phyloP scores from a whole-genome alignment of 2,888 invertebrate genomes.

The Thymelicus acteon region DNA sequence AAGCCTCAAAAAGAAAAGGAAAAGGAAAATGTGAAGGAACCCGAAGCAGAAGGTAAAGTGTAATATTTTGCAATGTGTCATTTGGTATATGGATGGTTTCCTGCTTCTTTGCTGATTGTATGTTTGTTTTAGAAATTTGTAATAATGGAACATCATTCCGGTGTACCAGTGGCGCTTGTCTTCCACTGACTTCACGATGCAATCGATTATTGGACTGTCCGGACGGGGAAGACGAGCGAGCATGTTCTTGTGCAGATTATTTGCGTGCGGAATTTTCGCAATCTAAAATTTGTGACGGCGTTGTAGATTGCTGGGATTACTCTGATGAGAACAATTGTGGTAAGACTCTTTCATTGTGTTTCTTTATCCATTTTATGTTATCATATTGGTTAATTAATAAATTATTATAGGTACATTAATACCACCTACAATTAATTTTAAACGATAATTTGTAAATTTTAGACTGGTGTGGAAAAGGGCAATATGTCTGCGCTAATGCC shows the following conservation, averaged over 20 bases:
- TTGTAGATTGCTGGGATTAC: conserved; percentile 92
- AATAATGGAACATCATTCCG: conserved; percentile 81
- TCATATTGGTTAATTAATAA: neutral
- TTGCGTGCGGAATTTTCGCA: conserved; percentile 87
- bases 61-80: conserved; percentile 7
- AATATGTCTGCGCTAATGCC: conserved; percentile 90
- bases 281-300: conserved; percentile 91
- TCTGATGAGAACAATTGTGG: conserved; percentile 91
- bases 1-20: conserved; percentile 64
- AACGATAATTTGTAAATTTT: conserved; percentile 42
- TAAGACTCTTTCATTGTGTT: conserved; percentile 57
- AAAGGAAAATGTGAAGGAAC: conserved; percentile 52
- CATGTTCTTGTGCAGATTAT: conserved; percentile 91
- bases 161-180: conserved; percentile 87
- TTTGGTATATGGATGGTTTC: neutral
- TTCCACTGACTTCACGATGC: conserved; percentile 87
- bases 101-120: conserved; percentile 3
- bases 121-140: conserved; percentile 64
- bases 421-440: too few relatives aligned
- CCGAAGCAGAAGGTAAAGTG: conserved; percentile 56
- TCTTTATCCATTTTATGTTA: neutral
- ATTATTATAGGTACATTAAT: too few relatives aligned
- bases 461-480: conserved; percentile 90
- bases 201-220: conserved; percentile 89
- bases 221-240: conserved; percentile 88